Evolutionary conservation across 2,113 vertebrate genomes (phyloP).

Genomic region (Marmota flaviventris): DNA sequence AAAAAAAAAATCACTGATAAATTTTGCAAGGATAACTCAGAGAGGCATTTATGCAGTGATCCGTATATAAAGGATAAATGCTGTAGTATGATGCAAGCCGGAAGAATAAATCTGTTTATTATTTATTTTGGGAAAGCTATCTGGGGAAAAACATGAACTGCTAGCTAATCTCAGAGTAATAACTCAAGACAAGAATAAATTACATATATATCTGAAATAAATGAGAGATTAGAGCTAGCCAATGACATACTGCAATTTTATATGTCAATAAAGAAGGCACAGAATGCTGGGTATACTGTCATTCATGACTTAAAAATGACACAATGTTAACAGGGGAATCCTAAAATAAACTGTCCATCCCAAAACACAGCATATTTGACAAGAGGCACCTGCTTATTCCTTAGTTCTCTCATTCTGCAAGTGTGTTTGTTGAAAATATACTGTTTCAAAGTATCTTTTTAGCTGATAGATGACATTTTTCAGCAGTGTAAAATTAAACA

Average conservation of each 20-base stretch:
- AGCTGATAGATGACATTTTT: background rate
- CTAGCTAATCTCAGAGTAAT: background rate
- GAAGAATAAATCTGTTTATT: background rate
- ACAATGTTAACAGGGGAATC: background rate
- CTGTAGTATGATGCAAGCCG: background rate
- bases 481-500: background rate
- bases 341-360: background rate
- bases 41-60: conserved; percentile 5
- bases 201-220: background rate
- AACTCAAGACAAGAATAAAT: background rate
- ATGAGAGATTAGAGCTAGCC: background rate
- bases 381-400: background rate
- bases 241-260: background rate
- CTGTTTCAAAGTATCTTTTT: background rate
- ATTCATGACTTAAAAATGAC: conserved; percentile 32
- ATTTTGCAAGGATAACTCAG: background rate
- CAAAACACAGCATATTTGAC: background rate
- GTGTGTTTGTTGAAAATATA: background rate
- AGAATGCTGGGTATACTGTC: background rate
- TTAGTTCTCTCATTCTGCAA: background rate
- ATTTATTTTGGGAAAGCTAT: conserved; percentile 40
- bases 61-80: background rate
- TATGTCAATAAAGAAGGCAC: background rate
- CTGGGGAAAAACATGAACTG: background rate
- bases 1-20: background rate